These are phyloP conservation scores for Crotalus helleri DNA, from an alignment of 2,113 vertebrate genomes.

Conservation along the genomic window DNA sequence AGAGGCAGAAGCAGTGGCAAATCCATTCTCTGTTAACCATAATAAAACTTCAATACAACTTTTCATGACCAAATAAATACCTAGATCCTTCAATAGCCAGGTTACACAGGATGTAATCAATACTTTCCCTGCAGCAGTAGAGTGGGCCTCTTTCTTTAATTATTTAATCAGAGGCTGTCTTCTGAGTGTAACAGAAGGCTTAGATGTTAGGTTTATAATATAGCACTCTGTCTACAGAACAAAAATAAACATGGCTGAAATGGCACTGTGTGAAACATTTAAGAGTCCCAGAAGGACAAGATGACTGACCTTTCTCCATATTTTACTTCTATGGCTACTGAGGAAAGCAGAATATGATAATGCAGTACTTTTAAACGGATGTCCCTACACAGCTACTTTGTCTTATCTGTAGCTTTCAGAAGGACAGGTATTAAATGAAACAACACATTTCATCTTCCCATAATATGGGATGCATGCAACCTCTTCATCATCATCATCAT, in stretches of 20 bases:
- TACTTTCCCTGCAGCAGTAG: conserved; percentile 59
- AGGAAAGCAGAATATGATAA: background rate
- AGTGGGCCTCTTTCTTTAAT: conserved; percentile 60
- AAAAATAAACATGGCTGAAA: background rate
- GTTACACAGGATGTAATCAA: conserved; percentile 78
- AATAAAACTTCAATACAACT: conserved; percentile 42
- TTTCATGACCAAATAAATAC: conserved; percentile 62
- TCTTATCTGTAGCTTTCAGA: background rate
- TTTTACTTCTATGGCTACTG: background rate
- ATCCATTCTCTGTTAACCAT: conserved; percentile 92
- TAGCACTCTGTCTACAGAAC: background rate
- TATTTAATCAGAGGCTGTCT: conserved; percentile 68
- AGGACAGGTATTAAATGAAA: background rate
- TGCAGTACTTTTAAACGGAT: background rate
- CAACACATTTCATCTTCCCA: background rate
- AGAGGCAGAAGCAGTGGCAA: conserved; percentile 93
- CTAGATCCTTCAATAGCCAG: conserved; percentile 42
- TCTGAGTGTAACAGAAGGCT: conserved; percentile 48
- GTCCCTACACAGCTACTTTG: background rate
- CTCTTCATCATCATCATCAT: background rate
- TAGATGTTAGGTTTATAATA: conserved; percentile 33
- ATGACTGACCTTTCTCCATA: background rate
- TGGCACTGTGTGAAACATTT: accelerated
- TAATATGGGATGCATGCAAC: background rate
- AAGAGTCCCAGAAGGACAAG: background rate